Percentiles rank a stretch among this genome's conserved stretches.
These are phyloP conservation scores for Acipenser transmontanus DNA, from an alignment of 2,797 vertebrate species.

Conservation along the genomic window DNA sequence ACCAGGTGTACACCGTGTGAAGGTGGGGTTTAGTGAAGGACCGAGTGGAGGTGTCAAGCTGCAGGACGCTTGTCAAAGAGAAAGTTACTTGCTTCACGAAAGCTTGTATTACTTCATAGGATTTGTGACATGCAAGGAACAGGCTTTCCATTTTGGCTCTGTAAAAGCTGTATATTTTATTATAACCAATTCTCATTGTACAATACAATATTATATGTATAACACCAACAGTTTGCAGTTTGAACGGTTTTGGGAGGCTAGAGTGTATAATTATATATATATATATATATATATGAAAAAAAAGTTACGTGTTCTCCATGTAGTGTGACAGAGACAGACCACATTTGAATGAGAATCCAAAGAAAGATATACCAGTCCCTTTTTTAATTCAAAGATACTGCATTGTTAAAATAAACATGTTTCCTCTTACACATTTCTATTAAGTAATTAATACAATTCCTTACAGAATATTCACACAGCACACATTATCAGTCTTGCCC, in stretches of 20 bases:
- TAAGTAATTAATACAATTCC: slow-evolving; percentile 1
- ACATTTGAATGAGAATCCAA: slow-evolving; percentile 19
- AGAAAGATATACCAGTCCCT: slow-evolving; percentile 18
- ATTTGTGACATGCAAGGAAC: slow-evolving; percentile 20
- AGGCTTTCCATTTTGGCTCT: slow-evolving; percentile 16
- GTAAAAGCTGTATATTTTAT: too few relatives aligned
- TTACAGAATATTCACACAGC: slow-evolving; percentile 8
- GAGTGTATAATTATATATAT: too few relatives aligned
- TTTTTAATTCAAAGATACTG: slow-evolving; percentile 52
- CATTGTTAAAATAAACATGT: slow-evolving; percentile 39
- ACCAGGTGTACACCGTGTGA: slow-evolving; percentile 32
- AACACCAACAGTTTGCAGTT: too few relatives aligned
- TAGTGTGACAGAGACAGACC: slow-evolving; percentile 2
- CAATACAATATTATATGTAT: too few relatives aligned
- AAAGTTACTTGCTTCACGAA: slow-evolving; percentile 35
- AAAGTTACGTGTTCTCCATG: background rate
- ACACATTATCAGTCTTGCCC: background rate
- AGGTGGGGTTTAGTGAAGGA: background rate
- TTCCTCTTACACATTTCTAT: slow-evolving; percentile 17
- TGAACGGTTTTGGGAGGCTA: too few relatives aligned
- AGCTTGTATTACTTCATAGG: slow-evolving; percentile 42
- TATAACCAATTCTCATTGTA: too few relatives aligned
- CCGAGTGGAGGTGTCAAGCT: background rate
- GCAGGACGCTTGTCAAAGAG: slow-evolving; percentile 21
- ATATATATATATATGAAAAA: background rate